Conservation (phyloP, 2,797 vertebrate genomes). For the Sphenopsis melanotis region DNA sequence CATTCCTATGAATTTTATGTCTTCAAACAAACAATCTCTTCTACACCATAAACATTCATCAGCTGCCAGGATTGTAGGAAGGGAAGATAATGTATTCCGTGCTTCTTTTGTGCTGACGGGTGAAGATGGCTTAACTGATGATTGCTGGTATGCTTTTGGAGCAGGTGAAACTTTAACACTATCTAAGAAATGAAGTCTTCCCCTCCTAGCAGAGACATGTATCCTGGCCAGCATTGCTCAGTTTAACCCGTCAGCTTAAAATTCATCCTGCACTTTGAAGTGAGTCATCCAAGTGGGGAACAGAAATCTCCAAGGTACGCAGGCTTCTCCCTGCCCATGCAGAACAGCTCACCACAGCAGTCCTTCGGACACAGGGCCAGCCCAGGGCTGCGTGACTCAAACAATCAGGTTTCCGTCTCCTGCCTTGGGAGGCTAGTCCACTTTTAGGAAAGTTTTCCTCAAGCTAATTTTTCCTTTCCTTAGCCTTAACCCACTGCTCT, state of each 20-base stretch:
- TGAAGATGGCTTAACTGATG: neutral
- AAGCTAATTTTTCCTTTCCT: conserved; percentile 49
- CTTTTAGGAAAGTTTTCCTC: conserved; percentile 60
- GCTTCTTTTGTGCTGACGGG: neutral
- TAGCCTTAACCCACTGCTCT: neutral
- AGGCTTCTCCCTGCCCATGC: conserved; percentile 19
- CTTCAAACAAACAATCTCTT: neutral
- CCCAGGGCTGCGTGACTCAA: conserved; percentile 55
- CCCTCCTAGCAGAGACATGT: neutral
- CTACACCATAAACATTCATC: neutral
- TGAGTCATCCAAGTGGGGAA: conserved; percentile 52
- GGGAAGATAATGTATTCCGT: neutral
- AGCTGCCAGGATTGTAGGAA: neutral
- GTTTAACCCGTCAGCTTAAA: conserved; percentile 42
- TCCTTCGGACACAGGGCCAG: neutral
- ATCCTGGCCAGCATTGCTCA: neutral
- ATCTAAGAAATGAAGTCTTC: neutral
- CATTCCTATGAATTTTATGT: neutral
- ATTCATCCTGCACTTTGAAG: conserved; percentile 47
- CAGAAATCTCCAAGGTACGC: conserved; percentile 21
- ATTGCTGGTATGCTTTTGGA: neutral
- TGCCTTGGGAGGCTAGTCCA: conserved; percentile 24
- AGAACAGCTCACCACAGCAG: neutral
- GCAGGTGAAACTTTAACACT: conserved; percentile 32
- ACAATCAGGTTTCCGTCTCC: conserved; percentile 43